A percentile compares a stretch with the other conserved stretches of the same genome.
Evolutionary conservation across 2,113 vertebrate species (phyloP).

Genomic region (Plestiodon gilberti): DNA sequence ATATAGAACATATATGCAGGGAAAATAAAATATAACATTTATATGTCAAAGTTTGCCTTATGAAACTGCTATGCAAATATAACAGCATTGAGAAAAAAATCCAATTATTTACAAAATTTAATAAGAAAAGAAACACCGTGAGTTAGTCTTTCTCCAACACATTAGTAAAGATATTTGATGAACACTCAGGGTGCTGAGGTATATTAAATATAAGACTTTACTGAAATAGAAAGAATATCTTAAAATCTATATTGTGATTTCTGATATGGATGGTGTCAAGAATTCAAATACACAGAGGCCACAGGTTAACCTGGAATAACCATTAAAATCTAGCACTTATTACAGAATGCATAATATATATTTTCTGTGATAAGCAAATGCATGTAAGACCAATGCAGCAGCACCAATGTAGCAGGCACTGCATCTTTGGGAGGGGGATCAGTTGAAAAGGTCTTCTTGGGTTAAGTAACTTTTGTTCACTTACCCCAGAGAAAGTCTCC

Average conservation of each 20-base stretch:
- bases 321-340: not conserved
- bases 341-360: not conserved
- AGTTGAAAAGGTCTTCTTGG: too few species aligned
- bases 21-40: conserved; percentile 40
- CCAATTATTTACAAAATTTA: conserved; percentile 3
- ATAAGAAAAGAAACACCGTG: not conserved
- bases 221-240: not conserved
- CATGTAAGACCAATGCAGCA: too few species aligned
- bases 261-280: not conserved
- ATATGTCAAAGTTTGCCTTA: conserved; percentile 41
- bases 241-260: not conserved
- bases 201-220: not conserved
- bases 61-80: conserved; percentile 23
- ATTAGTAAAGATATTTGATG: not conserved
- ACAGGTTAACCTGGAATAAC: not conserved
- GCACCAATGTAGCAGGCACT: too few species aligned
- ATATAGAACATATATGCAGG: conserved; percentile 55
- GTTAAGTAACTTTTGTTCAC: too few species aligned
- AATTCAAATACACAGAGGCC: not conserved
- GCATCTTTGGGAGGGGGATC: too few species aligned
- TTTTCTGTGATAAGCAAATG: not conserved
- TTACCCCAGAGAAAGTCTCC: too few species aligned
- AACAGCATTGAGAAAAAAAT: not conserved
- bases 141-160: not conserved
- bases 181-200: not conserved